Conservation (phyloP, 2,888 invertebrate species). For the Balanococcus diminutus region DNA sequence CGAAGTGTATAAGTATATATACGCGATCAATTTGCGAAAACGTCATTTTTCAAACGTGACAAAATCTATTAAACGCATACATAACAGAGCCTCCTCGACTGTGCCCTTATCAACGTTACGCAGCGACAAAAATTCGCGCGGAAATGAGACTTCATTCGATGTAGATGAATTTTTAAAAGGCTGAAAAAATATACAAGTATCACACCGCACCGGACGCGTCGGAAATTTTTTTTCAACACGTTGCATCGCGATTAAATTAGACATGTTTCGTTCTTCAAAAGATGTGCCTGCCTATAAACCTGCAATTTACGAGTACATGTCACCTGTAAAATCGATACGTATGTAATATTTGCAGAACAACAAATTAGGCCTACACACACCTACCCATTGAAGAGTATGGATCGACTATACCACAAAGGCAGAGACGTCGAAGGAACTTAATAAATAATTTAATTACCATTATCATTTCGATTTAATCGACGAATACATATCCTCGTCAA, state of each 20-base stretch:
- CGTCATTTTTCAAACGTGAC: background rate
- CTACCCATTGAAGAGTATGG: too few relatives aligned
- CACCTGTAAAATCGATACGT: background rate
- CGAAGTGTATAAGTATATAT: background rate
- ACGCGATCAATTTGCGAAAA: background rate
- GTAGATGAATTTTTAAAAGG: background rate
- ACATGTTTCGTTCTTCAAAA: background rate
- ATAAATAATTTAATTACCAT: conserved; percentile 4
- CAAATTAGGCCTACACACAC: too few relatives aligned
- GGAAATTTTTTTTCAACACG: background rate
- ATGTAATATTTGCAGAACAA: background rate
- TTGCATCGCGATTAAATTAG: background rate
- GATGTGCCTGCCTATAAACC: too few relatives aligned
- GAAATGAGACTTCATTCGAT: background rate
- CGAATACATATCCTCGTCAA: background rate
- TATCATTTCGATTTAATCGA: background rate
- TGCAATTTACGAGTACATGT: background rate
- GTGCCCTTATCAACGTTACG: conserved; percentile 4
- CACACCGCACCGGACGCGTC: background rate
- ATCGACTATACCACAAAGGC: background rate
- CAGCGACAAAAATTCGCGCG: background rate
- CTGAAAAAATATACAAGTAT: background rate
- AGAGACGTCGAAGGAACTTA: background rate
- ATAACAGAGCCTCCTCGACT: background rate
- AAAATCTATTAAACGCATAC: background rate